Evolutionary conservation across 1,140 invertebrate species (phyloP).

Genomic region (Drosophila setifemur): DNA sequence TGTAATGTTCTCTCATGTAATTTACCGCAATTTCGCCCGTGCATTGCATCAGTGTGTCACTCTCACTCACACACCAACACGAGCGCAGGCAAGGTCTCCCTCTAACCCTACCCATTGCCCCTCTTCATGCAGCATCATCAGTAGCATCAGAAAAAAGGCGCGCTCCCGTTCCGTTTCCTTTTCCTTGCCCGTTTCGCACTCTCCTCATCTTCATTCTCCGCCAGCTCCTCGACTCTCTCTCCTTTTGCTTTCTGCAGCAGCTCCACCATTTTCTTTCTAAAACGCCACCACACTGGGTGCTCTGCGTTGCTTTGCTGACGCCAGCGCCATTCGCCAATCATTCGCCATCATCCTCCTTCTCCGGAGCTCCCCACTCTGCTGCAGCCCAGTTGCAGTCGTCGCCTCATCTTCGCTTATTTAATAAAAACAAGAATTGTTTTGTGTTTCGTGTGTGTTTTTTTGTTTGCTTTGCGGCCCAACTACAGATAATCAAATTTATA

Average conservation of each 20-base stretch:
- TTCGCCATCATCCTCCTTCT: slow-evolving; percentile 52
- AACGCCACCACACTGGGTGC: slow-evolving; percentile 35
- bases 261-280: slow-evolving; percentile 74
- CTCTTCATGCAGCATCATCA: slow-evolving; percentile 38
- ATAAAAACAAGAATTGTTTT: slow-evolving; percentile 37
- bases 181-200: slow-evolving; percentile 37
- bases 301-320: slow-evolving; percentile 47
- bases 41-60: slow-evolving; percentile 56
- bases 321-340: slow-evolving; percentile 66
- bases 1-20: slow-evolving; percentile 62
- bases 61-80: slow-evolving; percentile 10
- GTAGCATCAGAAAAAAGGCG: slow-evolving; percentile 67
- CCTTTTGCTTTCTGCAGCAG: slow-evolving; percentile 13
- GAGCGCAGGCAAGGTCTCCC: slow-evolving; percentile 39
- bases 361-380: slow-evolving; percentile 62
- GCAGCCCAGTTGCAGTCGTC: slow-evolving; percentile 39
- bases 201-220: no score
- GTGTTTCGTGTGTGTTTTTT: background rate
- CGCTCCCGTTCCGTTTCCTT: slow-evolving; percentile 48
- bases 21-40: slow-evolving; percentile 71
- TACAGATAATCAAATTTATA: slow-evolving; percentile 77
- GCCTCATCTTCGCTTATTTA: slow-evolving; percentile 43
- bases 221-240: slow-evolving; percentile 3
- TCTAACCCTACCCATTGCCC: background rate
- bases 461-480: slow-evolving; percentile 51